Evolutionary conservation across 2,797 vertebrate genomes (phyloP).

Genomic region (Notolabrus celidotus): DNA sequence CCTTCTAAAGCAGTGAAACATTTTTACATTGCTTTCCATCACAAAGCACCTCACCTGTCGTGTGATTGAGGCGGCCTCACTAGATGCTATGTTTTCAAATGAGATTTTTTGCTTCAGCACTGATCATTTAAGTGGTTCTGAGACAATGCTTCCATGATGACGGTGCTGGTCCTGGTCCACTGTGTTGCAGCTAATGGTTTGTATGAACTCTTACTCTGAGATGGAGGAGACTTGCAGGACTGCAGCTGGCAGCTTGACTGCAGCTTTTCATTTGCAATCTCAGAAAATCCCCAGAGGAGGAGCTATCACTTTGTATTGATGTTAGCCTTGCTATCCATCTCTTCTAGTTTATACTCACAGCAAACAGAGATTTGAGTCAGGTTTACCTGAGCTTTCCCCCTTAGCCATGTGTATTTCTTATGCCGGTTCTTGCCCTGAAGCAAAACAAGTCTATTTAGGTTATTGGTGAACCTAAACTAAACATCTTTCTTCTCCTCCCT

Average conservation of each 20-base stretch:
- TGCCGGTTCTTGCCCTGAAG: slow-evolving; percentile 29
- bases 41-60: no score
- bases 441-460: slow-evolving; percentile 58
- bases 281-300: slow-evolving; percentile 30
- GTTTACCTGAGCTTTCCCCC: slow-evolving; percentile 35
- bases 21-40: no score
- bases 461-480: slow-evolving; percentile 62
- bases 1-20: no score
- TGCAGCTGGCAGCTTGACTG: slow-evolving; percentile 5
- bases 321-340: slow-evolving; percentile 21
- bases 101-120: no score
- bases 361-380: slow-evolving; percentile 19
- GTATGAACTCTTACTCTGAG: background rate
- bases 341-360: slow-evolving; percentile 20
- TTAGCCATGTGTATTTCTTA: slow-evolving; percentile 12
- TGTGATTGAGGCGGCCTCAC: no score
- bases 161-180: background rate
- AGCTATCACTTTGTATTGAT: slow-evolving; percentile 36
- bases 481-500: slow-evolving; percentile 57
- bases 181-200: background rate
- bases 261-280: slow-evolving; percentile 33
- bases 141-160: background rate
- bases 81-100: no score
- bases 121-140: background rate
- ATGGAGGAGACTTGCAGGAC: background rate